These are phyloP conservation scores for Phthorimaea operculella DNA, from an alignment of 1,140 invertebrate species.

Conservation along the genomic window DNA sequence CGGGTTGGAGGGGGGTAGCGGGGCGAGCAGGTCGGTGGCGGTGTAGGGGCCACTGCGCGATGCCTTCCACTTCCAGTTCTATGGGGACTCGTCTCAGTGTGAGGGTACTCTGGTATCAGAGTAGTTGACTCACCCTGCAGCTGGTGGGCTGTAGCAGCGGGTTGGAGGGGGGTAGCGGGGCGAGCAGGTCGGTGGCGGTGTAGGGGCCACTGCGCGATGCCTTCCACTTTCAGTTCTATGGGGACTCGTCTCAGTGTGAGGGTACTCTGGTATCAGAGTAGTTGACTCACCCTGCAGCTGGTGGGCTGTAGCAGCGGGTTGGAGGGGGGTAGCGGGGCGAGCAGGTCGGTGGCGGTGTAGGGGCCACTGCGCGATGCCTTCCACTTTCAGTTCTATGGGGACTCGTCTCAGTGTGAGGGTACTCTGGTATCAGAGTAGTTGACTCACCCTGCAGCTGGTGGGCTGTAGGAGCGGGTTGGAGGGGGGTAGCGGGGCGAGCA, in stretches of 20 bases:
- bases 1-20: conserved; percentile 71
- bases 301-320: conserved; percentile 62
- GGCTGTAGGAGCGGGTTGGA: conserved; percentile 66
- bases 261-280: no score
- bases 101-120: no score
- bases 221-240: conserved; percentile 88
- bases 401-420: conserved; percentile 92
- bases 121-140: no score
- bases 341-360: conserved; percentile 78
- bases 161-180: conserved; percentile 73
- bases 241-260: conserved; percentile 90
- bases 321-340: conserved; percentile 74
- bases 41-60: conserved; percentile 88
- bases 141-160: conserved; percentile 50
- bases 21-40: conserved; percentile 78
- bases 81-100: conserved; percentile 92
- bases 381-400: conserved; percentile 88
- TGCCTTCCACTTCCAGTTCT: conserved; percentile 81
- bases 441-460: conserved; percentile 33
- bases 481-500: conserved; percentile 74
- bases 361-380: conserved; percentile 87
- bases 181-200: conserved; percentile 77
- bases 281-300: conserved; percentile 30
- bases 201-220: conserved; percentile 88
- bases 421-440: no score